Percentiles rank a stretch among this genome's conserved stretches.
Conservation (phyloP, 2,888 invertebrate genomes). For the Micropterix aruncella region DNA sequence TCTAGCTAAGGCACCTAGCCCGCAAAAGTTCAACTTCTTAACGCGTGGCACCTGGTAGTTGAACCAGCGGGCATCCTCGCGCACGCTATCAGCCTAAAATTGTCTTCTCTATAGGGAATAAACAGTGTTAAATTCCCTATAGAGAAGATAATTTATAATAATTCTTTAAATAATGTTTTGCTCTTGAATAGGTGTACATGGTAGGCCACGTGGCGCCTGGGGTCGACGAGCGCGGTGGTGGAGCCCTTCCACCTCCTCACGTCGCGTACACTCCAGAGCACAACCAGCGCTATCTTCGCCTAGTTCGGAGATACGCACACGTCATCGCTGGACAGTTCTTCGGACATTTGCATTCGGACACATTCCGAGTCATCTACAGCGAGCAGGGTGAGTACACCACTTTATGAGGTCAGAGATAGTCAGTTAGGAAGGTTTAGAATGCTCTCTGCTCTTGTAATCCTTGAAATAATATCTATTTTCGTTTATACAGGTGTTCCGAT, state of each 20-base stretch:
- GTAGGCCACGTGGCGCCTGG: slow-evolving; percentile 87
- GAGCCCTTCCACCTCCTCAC: slow-evolving; percentile 35
- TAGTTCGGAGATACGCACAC: slow-evolving; percentile 60
- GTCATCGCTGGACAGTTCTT: slow-evolving; percentile 87
- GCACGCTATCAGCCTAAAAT: no score
- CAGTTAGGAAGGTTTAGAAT: neutral
- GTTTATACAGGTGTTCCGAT: slow-evolving; percentile 74
- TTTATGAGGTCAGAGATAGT: neutral
- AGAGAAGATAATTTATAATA: no score
- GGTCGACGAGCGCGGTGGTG: slow-evolving; percentile 64
- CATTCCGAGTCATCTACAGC: slow-evolving; percentile 68
- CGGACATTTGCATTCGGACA: slow-evolving; percentile 84
- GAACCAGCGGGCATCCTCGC: no score
- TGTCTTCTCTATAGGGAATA: no score
- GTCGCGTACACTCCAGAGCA: slow-evolving; percentile 55
- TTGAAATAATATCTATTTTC: no score
- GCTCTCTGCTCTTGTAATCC: neutral
- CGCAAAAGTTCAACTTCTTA: no score
- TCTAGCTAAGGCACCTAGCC: no score
- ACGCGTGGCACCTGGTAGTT: no score
- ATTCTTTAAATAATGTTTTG: no score
- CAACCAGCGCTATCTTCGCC: slow-evolving; percentile 60
- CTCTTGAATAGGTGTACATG: slow-evolving; percentile 80
- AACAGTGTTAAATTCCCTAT: no score
- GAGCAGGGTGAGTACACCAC: neutral